Conservation (phyloP, 1,140 invertebrate species). For the Papilio polyxenes region DNA sequence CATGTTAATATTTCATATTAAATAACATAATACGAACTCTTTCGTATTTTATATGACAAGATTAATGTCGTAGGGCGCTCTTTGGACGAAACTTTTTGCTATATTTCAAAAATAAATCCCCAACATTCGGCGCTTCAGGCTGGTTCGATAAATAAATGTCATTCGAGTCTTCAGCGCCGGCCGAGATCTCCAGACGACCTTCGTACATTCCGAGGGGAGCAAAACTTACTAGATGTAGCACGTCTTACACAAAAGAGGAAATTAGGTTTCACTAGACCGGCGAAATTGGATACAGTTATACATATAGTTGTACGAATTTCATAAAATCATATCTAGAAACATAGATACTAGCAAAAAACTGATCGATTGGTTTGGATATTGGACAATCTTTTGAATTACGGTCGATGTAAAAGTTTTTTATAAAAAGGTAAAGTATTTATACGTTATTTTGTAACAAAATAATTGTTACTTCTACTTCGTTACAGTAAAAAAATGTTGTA, state of each 20-base stretch:
- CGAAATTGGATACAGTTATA: not conserved
- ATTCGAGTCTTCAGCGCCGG: slow-evolving; percentile 56
- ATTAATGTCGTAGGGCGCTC: not conserved
- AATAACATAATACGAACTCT: slow-evolving; percentile 8
- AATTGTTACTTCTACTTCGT: no score
- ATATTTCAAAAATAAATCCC: slow-evolving; percentile 46
- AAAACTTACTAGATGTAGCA: slow-evolving; percentile 15
- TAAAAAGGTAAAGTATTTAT: no score
- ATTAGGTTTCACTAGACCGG: slow-evolving; percentile 23
- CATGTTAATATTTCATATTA: slow-evolving; percentile 4
- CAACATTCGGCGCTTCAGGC: slow-evolving; percentile 43
- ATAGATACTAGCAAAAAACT: not conserved
- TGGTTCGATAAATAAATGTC: slow-evolving; percentile 64
- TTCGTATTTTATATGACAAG: slow-evolving; percentile 24
- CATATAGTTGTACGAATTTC: not conserved
- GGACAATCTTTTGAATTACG: no score
- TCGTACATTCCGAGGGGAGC: slow-evolving; percentile 34
- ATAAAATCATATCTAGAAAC: not conserved
- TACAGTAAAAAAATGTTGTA: no score
- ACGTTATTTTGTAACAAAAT: no score
- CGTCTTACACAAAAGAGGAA: slow-evolving; percentile 12
- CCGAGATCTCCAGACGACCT: slow-evolving; percentile 68
- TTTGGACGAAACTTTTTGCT: not conserved
- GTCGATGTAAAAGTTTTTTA: no score
- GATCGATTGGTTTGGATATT: not conserved